These are phyloP conservation scores for Protonibea diacanthus DNA, from an alignment of 2,797 vertebrate species.

Conservation along the genomic window DNA sequence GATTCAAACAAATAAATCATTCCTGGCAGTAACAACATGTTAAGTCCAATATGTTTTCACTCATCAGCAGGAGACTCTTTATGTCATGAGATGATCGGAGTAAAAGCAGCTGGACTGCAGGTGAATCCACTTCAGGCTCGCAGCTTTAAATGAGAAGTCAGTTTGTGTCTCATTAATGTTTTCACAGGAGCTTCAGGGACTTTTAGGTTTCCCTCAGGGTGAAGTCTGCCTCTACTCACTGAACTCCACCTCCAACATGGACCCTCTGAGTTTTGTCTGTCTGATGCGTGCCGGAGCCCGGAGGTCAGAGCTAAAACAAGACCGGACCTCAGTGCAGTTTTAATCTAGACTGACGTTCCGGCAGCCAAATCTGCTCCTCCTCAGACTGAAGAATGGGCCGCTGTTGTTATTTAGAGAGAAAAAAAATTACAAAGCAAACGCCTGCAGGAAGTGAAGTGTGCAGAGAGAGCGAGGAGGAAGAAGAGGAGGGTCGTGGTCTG, in stretches of 20 bases:
- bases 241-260: slow-evolving; percentile 25
- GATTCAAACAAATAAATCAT: too few species aligned
- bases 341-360: slow-evolving; percentile 66
- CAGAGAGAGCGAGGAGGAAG: slow-evolving; percentile 20
- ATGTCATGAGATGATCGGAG: not conserved
- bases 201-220: slow-evolving; percentile 25
- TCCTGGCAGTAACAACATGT: not conserved
- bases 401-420: slow-evolving; percentile 48
- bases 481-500: slow-evolving; percentile 10
- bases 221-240: slow-evolving; percentile 19
- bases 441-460: slow-evolving; percentile 57
- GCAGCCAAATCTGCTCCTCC: slow-evolving; percentile 53
- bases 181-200: slow-evolving; percentile 23
- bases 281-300: slow-evolving; percentile 41
- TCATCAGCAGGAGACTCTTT: not conserved
- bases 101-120: slow-evolving; percentile 32
- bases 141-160: slow-evolving; percentile 46
- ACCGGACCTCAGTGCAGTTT: slow-evolving; percentile 45
- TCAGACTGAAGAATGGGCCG: slow-evolving; percentile 55
- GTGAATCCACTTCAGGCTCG: slow-evolving; percentile 30
- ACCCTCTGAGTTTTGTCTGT: slow-evolving; percentile 16
- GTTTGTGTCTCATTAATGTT: slow-evolving; percentile 58
- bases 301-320: slow-evolving; percentile 68
- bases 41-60: not conserved
- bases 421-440: slow-evolving; percentile 6